phyloP scores from a whole-genome alignment of 2,797 vertebrate genomes.

The Gephyroberyx darwinii region DNA sequence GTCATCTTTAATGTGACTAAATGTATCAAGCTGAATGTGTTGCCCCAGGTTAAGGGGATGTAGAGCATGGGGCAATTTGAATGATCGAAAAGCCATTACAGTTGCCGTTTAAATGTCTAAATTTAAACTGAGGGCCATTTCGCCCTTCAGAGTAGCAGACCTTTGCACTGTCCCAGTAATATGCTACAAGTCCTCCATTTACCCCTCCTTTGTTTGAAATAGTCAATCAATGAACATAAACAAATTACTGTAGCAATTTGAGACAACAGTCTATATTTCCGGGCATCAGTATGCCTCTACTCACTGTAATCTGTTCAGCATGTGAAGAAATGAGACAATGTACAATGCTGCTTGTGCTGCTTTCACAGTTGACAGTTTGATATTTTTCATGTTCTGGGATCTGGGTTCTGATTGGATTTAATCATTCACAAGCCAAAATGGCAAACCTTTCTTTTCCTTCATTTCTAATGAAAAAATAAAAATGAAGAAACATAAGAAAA shows the following conservation, averaged over 20 bases:
- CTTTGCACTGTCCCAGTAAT: constrained; percentile 7
- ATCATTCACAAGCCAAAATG: too few species aligned
- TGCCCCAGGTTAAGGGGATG: constrained; percentile 28
- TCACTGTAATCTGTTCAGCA: neutral
- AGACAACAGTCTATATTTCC: neutral
- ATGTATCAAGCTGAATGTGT: constrained; percentile 18
- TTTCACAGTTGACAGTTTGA: neutral
- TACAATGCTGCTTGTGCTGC: too few species aligned
- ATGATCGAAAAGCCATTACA: neutral
- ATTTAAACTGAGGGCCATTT: constrained; percentile 14
- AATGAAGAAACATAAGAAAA: too few species aligned
- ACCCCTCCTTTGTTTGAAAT: constrained; percentile 18
- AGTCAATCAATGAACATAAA: neutral
- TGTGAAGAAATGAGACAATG: neutral
- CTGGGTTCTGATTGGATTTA: neutral
- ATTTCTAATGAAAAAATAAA: too few species aligned
- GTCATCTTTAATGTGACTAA: constrained; percentile 38
- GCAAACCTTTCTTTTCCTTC: too few species aligned
- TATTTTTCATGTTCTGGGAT: neutral
- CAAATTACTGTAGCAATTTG: neutral
- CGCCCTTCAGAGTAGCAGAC: constrained; percentile 4
- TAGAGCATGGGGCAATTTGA: constrained; percentile 10
- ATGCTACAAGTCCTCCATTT: constrained; percentile 31
- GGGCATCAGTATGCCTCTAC: neutral
- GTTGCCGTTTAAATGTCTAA: constrained; percentile 17